phyloP scores from a whole-genome alignment of 2,888 invertebrate genomes.

The Meiosimyza platycephala region DNA sequence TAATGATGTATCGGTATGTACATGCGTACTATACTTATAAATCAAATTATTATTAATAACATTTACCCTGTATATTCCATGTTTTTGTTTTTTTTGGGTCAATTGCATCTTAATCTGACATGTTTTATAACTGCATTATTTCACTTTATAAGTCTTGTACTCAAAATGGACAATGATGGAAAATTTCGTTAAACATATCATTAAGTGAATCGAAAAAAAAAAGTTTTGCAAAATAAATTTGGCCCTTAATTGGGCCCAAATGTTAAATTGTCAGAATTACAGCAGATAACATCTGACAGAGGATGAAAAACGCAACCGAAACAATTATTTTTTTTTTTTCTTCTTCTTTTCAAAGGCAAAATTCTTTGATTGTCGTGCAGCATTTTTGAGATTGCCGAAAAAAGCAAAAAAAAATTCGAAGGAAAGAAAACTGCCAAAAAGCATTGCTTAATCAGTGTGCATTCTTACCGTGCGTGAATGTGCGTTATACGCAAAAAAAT shows the following conservation, averaged over 20 bases:
- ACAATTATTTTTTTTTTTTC: no score
- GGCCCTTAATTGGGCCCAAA: conserved; percentile 58
- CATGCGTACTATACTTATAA: no score
- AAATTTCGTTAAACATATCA: neutral
- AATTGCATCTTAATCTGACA: no score
- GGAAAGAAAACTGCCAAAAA: conserved; percentile 20
- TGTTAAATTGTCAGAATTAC: conserved; percentile 56
- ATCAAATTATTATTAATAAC: no score
- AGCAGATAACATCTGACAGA: conserved; percentile 27
- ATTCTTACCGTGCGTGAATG: conserved; percentile 21
- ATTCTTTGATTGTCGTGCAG: conserved; percentile 15
- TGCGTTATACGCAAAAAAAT: neutral
- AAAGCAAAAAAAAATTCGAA: neutral
- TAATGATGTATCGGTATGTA: no score
- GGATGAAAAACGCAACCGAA: no score
- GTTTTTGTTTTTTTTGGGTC: no score
- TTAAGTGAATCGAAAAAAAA: neutral
- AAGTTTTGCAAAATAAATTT: conserved; percentile 52
- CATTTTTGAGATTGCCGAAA: conserved; percentile 12
- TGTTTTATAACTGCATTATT: no score
- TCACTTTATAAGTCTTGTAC: no score
- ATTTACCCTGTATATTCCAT: no score
- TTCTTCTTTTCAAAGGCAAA: neutral
- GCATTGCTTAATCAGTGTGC: conserved; percentile 31
- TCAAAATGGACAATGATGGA: no score